These are phyloP conservation scores for Diabrotica undecimpunctata DNA, from an alignment of 1,140 invertebrate genomes.

Conservation along the genomic window DNA sequence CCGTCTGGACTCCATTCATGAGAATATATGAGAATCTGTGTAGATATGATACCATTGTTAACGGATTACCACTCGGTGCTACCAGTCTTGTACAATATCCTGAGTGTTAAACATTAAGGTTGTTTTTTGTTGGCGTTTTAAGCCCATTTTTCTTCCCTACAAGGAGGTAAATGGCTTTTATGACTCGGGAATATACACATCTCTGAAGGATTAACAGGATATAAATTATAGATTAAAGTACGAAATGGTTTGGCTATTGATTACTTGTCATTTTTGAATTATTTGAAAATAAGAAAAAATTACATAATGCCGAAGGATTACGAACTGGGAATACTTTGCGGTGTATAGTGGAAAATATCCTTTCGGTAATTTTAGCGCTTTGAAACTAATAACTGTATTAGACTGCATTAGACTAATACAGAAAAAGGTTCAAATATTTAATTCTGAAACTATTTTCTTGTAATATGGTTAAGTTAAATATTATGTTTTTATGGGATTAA, in stretches of 20 bases:
- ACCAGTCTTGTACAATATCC: slow-evolving; percentile 41
- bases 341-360: no score
- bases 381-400: no score
- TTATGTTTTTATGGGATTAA: no score
- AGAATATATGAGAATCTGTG: slow-evolving; percentile 44
- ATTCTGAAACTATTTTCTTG: no score
- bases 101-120: slow-evolving; percentile 16
- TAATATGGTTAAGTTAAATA: no score
- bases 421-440: no score
- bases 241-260: background rate
- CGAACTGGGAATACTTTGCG: no score
- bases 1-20: slow-evolving; percentile 40
- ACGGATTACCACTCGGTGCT: slow-evolving; percentile 38
- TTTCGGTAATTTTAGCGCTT: no score
- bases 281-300: background rate
- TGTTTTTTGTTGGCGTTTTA: slow-evolving; percentile 14
- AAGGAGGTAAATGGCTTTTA: background rate
- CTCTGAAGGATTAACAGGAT: slow-evolving; percentile 9
- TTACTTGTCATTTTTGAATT: background rate
- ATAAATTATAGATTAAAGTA: slow-evolving; percentile 1
- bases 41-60: slow-evolving; percentile 45
- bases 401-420: no score
- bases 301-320: no score
- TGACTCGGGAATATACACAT: slow-evolving; percentile 14
- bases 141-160: slow-evolving; percentile 4